A percentile compares a stretch with the other conserved stretches of the same genome.
These are phyloP conservation scores for Cavia aperea DNA, from an alignment of 2,113 vertebrate genomes.

Conservation along the genomic window DNA sequence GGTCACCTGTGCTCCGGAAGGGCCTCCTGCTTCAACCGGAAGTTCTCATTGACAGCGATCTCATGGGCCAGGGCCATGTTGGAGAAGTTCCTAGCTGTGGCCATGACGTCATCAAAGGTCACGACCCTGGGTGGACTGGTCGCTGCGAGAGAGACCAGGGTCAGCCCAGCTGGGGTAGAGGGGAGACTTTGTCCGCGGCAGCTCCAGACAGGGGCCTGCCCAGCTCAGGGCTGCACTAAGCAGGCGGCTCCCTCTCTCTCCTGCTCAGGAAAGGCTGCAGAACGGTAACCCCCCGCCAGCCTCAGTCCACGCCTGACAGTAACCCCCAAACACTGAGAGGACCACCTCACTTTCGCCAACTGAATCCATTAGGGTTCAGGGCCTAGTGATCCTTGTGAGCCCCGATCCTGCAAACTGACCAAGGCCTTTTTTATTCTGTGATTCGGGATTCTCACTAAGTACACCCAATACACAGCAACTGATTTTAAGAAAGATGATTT, in stretches of 20 bases:
- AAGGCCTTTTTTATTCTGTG: conserved; percentile 9
- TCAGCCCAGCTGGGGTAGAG: neutral
- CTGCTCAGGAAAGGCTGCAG: neutral
- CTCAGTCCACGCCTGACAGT: neutral
- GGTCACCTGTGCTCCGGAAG: conserved; percentile 84
- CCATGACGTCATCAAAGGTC: conserved; percentile 89
- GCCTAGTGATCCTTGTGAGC: neutral
- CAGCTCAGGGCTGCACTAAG: neutral
- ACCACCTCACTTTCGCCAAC: neutral
- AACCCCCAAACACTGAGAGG: neutral
- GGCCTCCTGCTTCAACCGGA: conserved; percentile 79
- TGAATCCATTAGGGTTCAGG: neutral
- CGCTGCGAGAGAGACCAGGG: conserved; percentile 69
- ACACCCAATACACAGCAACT: neutral
- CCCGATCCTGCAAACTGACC: neutral
- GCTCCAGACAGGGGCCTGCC: neutral
- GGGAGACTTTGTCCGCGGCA: neutral
- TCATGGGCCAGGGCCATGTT: conserved; percentile 90
- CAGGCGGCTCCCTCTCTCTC: neutral
- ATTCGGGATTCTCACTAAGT: conserved; percentile 16
- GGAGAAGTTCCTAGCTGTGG: conserved; percentile 83
- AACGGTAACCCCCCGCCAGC: neutral
- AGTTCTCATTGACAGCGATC: conserved; percentile 86
- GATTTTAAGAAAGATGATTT: neutral
- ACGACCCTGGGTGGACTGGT: conserved; percentile 87